A percentile compares a stretch with the other conserved stretches of the same genome.
These are phyloP conservation scores for Limosa lapponica DNA, from an alignment of 2,797 vertebrate species.

Conservation along the genomic window DNA sequence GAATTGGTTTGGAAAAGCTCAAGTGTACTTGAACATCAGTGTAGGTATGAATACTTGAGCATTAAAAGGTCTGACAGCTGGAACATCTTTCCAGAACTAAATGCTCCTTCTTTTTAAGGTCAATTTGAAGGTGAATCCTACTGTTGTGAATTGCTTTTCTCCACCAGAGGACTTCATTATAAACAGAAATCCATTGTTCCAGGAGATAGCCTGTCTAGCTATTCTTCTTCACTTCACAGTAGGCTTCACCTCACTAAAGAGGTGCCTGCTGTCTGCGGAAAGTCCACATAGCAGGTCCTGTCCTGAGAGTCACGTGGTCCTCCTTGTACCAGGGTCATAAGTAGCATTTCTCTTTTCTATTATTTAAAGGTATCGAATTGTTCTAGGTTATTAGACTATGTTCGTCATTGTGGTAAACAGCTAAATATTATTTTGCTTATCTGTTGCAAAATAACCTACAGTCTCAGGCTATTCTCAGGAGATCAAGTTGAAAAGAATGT, in stretches of 20 bases:
- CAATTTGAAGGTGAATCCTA: constrained; percentile 10
- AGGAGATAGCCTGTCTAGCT: background rate
- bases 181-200: background rate
- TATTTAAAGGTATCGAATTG: background rate
- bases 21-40: background rate
- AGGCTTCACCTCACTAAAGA: background rate
- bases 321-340: background rate
- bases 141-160: background rate
- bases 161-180: background rate
- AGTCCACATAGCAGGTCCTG: background rate
- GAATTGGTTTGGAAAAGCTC: background rate
- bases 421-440: background rate
- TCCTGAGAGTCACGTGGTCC: background rate
- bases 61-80: background rate
- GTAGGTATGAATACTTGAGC: background rate
- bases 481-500: background rate
- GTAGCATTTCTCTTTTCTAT: background rate
- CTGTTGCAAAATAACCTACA: background rate
- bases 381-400: background rate
- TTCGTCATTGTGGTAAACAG: background rate
- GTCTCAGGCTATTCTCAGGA: background rate
- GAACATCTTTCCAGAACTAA: background rate
- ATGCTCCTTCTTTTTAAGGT: background rate
- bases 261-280: background rate
- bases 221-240: background rate